Evolutionary conservation across 2,113 vertebrate species (phyloP), one percentile per base, ranked within the genome.

Genomic region (Pomatorhinus ruficollis): DNA sequence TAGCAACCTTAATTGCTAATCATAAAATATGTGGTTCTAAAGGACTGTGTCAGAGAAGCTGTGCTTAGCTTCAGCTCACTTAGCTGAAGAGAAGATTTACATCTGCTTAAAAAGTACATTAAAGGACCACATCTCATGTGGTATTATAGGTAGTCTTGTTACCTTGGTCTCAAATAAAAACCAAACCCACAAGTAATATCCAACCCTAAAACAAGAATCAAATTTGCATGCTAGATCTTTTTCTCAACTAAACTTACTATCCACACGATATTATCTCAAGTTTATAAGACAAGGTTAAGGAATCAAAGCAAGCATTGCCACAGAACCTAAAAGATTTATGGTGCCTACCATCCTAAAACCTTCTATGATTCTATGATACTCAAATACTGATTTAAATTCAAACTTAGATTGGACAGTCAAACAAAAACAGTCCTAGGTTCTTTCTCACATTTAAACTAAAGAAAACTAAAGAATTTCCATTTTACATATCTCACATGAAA

Each of bases 21-120:
- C 81, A 85, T 83, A 89, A 87, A 76, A 80, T 89, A 92, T 1
- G 44, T 80, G 30, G 61, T 83, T 97, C 89, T 90, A 81, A 92
- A 92, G 69, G 77, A 77, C 33, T 61, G 15, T 28, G 23, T 59
- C 45, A 64, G 47, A 89, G 53, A 83, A 83, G 53, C 15, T 76
- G 39, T 71, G 31, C 31, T 68, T 68, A 52, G 71, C 44, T 77
- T 68, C 72, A 86, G 45, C 45, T 92, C 49, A 64, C 39, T 57
- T 76, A 90, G 60, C 42, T 89, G 39, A 87, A 52, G 18, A 88
- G 35, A 82, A 76, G 28, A 92, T 90, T 79, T 77, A 69, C 35
- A 64, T 88, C 63, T n/a, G 47, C 27, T 39, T 33, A 45, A 89
- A 87, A 96, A 56, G 9, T 30, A 66, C 17, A 54, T 50, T 90